Base-by-base conservation (phyloP, 2,113 vertebrate species). In the Cyanoderma ruficeps region DNA sequence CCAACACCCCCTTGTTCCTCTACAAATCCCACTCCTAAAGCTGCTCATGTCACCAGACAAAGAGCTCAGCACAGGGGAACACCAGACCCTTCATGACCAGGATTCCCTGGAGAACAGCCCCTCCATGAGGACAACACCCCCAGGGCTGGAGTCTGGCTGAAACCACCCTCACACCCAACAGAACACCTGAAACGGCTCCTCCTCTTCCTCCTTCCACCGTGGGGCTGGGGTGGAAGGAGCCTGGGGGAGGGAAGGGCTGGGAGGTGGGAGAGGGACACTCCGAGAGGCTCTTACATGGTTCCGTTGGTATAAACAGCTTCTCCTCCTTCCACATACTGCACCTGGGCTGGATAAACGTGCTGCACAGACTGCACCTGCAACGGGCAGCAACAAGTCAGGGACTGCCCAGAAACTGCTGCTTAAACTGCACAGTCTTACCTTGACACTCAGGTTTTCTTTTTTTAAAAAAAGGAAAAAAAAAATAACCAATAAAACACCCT, bases 241-340 rank as follows among this genome's bases (percentile, higher is more conserved):
- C n/a, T 8, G 67, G 46, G 9, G 41, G 47, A 63, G 18, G 13
- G 6, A 39, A 75, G 47, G 53, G 82, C n/a, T 59, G 61, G 67
- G 28, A 64, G 39, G n/a, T 13, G 53, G 50, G 57, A 83, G 13
- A 23, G 71, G 74, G 49, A 42, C 15, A 12, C 42, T 70, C 24
- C 22, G 37, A 23, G 41, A 47, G 76, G 28, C 41, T 90, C 99
- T 98, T 98, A 99, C 99, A 99, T 99, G 86, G 99, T 98, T 97
- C 99, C 99, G 39, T 99, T 99, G 79, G 99, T 97, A 91, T 99
- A 99, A 96, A 99, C 98, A 2, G 99, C 94, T 37, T 99, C 99
- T 68, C 98, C 99, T 41, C 98, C 98, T 87, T 99, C 99, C 92
- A 99, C 98, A 86, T 99, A 99, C 95, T 99, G 99, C 96, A 99